phyloP scores from a whole-genome alignment of 2,888 invertebrate genomes.

The Leptothorax acervorum region DNA sequence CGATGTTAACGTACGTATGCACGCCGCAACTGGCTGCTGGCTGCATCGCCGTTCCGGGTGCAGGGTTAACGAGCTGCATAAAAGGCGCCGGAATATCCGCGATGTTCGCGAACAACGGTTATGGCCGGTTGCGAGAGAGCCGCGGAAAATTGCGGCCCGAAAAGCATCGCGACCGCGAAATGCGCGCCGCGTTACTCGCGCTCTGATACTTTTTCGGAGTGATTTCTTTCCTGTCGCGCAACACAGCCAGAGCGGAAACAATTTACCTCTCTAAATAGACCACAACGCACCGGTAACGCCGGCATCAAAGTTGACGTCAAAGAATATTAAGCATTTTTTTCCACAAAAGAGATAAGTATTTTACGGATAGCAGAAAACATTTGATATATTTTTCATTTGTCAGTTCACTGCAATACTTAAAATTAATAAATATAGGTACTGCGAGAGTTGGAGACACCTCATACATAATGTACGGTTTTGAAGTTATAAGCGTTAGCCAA shows the following conservation, averaged over 20 bases:
- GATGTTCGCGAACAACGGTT: conserved; percentile 54
- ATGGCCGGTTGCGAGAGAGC: conserved; percentile 49
- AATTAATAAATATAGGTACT: not conserved
- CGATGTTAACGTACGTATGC: conserved; percentile 35
- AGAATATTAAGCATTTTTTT: not conserved
- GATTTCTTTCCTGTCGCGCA: conserved; percentile 39
- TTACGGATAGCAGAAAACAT: not conserved
- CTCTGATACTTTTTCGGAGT: conserved; percentile 52
- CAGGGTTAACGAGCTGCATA: conserved; percentile 75
- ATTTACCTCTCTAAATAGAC: conserved; percentile 51
- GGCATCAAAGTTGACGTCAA: conserved; percentile 1
- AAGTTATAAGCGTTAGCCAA: not conserved
- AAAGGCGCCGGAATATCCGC: conserved; percentile 64
- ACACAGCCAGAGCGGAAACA: conserved; percentile 47
- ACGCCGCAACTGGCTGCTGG: conserved; percentile 33
- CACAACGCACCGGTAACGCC: conserved; percentile 21
- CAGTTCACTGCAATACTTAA: not conserved
- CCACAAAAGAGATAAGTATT: not conserved
- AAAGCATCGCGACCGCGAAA: conserved; percentile 40
- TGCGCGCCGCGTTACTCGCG: conserved; percentile 20
- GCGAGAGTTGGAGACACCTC: not conserved
- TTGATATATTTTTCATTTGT: not conserved
- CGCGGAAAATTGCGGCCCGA: conserved; percentile 50
- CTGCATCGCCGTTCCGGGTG: conserved; percentile 63
- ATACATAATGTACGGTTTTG: not conserved